Evolutionary conservation across 2,888 invertebrate species (phyloP).

Genomic region (Endotricha flammealis): DNA sequence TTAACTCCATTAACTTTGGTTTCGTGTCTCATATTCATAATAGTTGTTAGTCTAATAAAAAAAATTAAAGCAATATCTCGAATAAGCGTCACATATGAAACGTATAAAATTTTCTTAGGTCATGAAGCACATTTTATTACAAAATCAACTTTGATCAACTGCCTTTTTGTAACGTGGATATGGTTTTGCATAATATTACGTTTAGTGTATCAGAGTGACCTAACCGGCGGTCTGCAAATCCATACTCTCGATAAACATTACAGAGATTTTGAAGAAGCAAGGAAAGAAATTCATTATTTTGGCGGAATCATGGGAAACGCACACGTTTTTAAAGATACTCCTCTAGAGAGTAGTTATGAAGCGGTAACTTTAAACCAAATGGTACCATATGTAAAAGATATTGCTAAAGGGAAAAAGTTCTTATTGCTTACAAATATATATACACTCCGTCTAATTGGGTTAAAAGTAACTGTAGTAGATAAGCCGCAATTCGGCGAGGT

Average conservation of each 20-base stretch:
- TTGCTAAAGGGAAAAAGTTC: not conserved
- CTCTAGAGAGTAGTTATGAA: conserved; percentile 5
- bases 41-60: not conserved
- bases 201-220: conserved; percentile 3
- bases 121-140: conserved; percentile 3
- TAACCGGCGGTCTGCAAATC: conserved; percentile 3
- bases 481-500: too few species aligned
- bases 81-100: not conserved
- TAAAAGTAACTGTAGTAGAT: too few species aligned
- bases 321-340: not conserved
- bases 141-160: conserved; percentile 2
- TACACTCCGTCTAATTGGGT: too few species aligned
- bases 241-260: not conserved
- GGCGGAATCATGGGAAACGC: not conserved
- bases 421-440: too few species aligned
- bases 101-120: conserved; percentile 7
- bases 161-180: conserved; percentile 8
- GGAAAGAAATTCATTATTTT: not conserved
- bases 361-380: not conserved
- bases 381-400: not conserved
- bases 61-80: not conserved
- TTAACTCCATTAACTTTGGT: conserved; percentile 1
- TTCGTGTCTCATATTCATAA: conserved; percentile 1
- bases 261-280: conserved; percentile 1
- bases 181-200: conserved; percentile 3